A percentile compares a stretch with the other conserved stretches of the same genome.
phyloP scores from a whole-genome alignment of 2,888 invertebrate species.

The Coenonympha arcania region DNA sequence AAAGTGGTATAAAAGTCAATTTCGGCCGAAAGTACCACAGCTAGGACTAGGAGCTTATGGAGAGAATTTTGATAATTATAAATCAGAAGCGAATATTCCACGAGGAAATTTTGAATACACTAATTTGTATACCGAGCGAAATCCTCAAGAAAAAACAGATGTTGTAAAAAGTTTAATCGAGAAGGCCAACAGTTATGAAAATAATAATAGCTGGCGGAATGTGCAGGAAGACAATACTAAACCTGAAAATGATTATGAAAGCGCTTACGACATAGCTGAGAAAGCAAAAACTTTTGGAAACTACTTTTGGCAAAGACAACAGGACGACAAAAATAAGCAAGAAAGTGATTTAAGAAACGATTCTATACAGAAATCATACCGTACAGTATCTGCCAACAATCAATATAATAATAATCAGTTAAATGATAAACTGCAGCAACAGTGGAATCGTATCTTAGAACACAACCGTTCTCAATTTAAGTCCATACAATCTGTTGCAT shows the following conservation, averaged over 20 bases:
- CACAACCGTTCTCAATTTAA: slow-evolving; percentile 28
- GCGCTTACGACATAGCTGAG: too few species aligned
- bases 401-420: slow-evolving; percentile 19
- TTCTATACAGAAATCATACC: slow-evolving; percentile 28
- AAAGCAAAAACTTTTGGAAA: background rate
- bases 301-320: background rate
- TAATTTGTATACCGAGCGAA: slow-evolving; percentile 3
- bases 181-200: background rate
- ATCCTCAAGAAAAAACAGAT: background rate
- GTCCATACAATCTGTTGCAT: slow-evolving; percentile 13
- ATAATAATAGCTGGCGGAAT: background rate
- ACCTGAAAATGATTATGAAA: too few species aligned
- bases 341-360: slow-evolving; percentile 16
- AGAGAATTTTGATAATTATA: background rate
- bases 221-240: background rate
- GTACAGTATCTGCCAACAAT: slow-evolving; percentile 22
- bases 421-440: slow-evolving; percentile 25
- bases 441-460: slow-evolving; percentile 27
- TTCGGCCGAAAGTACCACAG: background rate
- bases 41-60: background rate
- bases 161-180: background rate
- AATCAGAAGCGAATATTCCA: slow-evolving; percentile 2
- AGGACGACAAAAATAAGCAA: background rate
- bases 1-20: background rate
- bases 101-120: background rate